Percentiles rank a stretch among this genome's conserved stretches.
These are phyloP conservation scores for Diplolepis rosae DNA, from an alignment of 2,888 invertebrate genomes.

Conservation along the genomic window DNA sequence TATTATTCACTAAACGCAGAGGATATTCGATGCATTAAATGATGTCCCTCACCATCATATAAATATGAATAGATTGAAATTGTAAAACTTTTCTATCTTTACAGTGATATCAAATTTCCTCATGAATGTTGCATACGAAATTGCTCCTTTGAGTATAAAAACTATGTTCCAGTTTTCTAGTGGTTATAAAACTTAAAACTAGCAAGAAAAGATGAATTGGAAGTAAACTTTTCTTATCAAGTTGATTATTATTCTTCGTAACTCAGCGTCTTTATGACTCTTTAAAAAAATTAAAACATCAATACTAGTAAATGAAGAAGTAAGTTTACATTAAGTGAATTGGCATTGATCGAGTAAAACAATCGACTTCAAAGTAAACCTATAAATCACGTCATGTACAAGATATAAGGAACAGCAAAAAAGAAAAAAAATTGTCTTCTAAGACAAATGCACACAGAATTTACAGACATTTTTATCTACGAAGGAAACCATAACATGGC, in stretches of 20 bases:
- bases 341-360: background rate
- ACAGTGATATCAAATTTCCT: no score
- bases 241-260: conserved; percentile 14
- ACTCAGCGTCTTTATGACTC: background rate
- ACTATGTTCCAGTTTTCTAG: background rate
- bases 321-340: background rate
- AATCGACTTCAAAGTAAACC: background rate
- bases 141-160: conserved; percentile 3
- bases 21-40: background rate
- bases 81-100: background rate
- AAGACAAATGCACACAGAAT: conserved; percentile 9
- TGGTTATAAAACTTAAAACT: background rate
- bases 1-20: background rate
- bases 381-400: background rate
- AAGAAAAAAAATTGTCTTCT: conserved; percentile 5
- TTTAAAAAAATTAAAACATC: background rate
- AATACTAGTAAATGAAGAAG: background rate
- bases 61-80: background rate
- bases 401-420: background rate
- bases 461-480: conserved; percentile 28
- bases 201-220: conserved; percentile 1
- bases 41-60: background rate
- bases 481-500: conserved; percentile 14
- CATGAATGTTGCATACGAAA: background rate
- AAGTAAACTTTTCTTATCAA: conserved; percentile 4